phyloP scores from a whole-genome alignment of 2,888 invertebrate genomes.

The Ganaspis brasiliensis region DNA sequence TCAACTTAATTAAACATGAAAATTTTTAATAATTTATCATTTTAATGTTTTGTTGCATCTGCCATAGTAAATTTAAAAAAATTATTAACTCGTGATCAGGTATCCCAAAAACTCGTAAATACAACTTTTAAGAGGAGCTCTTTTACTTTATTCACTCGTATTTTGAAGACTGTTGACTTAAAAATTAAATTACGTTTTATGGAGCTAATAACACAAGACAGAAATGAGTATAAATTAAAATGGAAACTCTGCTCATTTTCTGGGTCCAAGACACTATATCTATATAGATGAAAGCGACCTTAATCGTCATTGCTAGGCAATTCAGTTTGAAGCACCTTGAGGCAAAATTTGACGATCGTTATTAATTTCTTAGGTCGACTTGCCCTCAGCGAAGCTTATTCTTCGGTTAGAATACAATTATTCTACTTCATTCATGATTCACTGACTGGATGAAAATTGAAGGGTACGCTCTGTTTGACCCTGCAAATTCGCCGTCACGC shows the following conservation, averaged over 20 bases:
- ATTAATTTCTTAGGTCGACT: conserved; percentile 26
- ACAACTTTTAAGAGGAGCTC: not conserved
- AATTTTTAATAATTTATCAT: no score
- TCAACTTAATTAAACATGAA: no score
- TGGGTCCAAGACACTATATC: conserved; percentile 2
- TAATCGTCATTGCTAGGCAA: conserved; percentile 34
- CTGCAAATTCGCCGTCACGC: conserved; percentile 49
- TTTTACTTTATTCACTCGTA: not conserved
- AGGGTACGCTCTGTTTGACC: conserved; percentile 6
- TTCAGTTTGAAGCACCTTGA: conserved; percentile 16
- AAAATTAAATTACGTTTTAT: conserved; percentile 1
- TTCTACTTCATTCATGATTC: conserved; percentile 35
- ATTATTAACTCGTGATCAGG: no score
- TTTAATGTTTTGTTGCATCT: no score
- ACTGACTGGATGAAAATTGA: conserved; percentile 17
- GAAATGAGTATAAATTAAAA: conserved; percentile 30
- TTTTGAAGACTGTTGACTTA: not conserved
- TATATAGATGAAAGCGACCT: conserved; percentile 16
- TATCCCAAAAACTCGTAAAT: no score
- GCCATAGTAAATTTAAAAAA: no score
- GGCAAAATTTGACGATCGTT: conserved; percentile 31
- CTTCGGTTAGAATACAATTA: conserved; percentile 31
- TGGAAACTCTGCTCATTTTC: not conserved
- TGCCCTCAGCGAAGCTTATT: conserved; percentile 33
- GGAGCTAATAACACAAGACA: not conserved